These are phyloP conservation scores for Yasuhikotakia modesta DNA, from an alignment of 2,797 vertebrate species.

Conservation along the genomic window DNA sequence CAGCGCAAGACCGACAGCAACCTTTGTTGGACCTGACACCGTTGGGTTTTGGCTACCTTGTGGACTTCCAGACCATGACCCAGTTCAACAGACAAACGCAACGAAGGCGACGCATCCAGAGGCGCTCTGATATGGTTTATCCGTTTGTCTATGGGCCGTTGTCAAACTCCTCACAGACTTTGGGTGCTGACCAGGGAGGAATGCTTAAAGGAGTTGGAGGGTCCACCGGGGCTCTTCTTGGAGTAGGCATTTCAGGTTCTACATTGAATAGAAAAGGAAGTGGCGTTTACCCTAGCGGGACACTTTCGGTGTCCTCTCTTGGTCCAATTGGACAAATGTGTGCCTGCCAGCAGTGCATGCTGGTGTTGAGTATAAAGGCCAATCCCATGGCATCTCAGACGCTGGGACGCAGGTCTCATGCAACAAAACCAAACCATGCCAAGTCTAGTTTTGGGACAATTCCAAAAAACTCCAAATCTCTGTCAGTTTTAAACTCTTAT, in stretches of 20 bases:
- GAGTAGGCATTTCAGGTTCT: slow-evolving; percentile 75
- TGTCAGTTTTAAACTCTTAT: slow-evolving; percentile 69
- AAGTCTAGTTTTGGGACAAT: slow-evolving; percentile 60
- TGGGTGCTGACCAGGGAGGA: slow-evolving; percentile 71
- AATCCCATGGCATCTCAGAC: slow-evolving; percentile 65
- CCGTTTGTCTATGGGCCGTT: slow-evolving; percentile 83
- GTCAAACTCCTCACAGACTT: slow-evolving; percentile 75
- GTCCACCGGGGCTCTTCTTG: slow-evolving; percentile 74
- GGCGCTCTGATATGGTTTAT: slow-evolving; percentile 87
- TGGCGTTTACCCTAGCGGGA: slow-evolving; percentile 68
- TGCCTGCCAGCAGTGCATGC: slow-evolving; percentile 89
- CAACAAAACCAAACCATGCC: slow-evolving; percentile 43
- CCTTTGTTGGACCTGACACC: slow-evolving; percentile 89
- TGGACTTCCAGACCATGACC: slow-evolving; percentile 92
- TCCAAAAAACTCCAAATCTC: slow-evolving; percentile 51
- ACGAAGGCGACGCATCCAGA: slow-evolving; percentile 86
- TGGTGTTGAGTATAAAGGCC: slow-evolving; percentile 89
- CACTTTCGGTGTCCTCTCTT: slow-evolving; percentile 57
- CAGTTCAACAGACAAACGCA: slow-evolving; percentile 94
- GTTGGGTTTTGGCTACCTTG: slow-evolving; percentile 89
- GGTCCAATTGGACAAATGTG: slow-evolving; percentile 75
- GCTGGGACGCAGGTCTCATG: slow-evolving; percentile 55
- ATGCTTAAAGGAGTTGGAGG: slow-evolving; percentile 57
- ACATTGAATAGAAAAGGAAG: slow-evolving; percentile 62
- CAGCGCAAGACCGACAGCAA: slow-evolving; percentile 84